Evolutionary conservation across 1,140 invertebrate genomes (phyloP), one percentile per base, ranked within the genome.

Genomic region (Drosophila sucinea): DNA sequence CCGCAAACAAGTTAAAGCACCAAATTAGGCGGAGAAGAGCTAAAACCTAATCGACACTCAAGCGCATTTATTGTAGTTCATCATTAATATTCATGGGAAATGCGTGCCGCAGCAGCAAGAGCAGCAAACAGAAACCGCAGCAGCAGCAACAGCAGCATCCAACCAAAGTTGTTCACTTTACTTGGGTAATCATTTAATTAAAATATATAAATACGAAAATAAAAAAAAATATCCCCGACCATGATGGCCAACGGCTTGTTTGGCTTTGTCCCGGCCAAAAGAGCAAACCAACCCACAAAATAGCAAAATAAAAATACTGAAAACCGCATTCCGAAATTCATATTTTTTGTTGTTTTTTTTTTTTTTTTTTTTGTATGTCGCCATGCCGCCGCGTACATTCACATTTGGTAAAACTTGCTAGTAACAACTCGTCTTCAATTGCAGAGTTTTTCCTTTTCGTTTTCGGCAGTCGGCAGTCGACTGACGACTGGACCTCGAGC

Each of bases 251-350:
- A 55, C 66, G 65, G 55, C 40, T 60, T 62, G 47, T 30, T 56
- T 63, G 38, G 71, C 30, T 40, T 41, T 77, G 74, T 71, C 67
- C 61, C 68, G 67, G 71, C 47, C 33, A 55, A 71, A 47, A 47
- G 25, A 1, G 6, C 44, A 23, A 47, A 23, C 17, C 17, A 47
- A 47, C 44, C 17, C 6, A 25, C 17, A 47, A 47, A 51, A 27
- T 8, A 51, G 1, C 25, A 23, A 51, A 51, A 51, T 17, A 51
- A 27, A 25, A 27, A 25, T 51, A 10, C 23, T 10, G 23, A 74
- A 74, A 77, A 77, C 74, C 74, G 68, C 74, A 77, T 77, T 77
- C 73, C 79, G n/a, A 82, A 71, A 82, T 82, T 74, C 71, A 77
- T 74, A 35, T 58, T 79, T 80, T 38, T 38, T 38, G 30, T 30